A percentile compares a stretch with the other conserved stretches of the same genome.
Evolutionary conservation across 2,113 vertebrate species (phyloP).

Genomic region (Neolamprologus brichardi): DNA sequence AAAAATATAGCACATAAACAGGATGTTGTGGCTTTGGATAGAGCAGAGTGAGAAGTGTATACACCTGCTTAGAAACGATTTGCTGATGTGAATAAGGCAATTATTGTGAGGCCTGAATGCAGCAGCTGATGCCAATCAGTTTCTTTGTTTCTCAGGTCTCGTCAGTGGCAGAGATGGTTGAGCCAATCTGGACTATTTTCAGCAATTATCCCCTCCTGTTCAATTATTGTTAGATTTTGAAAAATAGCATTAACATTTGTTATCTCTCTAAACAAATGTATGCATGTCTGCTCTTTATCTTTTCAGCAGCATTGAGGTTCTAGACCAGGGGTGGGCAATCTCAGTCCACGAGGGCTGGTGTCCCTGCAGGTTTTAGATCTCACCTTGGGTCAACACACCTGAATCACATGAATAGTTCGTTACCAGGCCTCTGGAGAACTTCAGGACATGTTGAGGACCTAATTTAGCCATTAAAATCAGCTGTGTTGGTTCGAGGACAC

Average conservation of each 20-base stretch:
- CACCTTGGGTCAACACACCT: too few relatives aligned
- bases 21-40: not conserved
- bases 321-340: too few relatives aligned
- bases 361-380: too few relatives aligned
- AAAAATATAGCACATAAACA: not conserved
- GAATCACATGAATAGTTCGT: too few relatives aligned
- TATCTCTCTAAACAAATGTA: not conserved
- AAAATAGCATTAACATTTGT: not conserved
- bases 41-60: not conserved
- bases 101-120: not conserved
- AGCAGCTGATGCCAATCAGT: not conserved
- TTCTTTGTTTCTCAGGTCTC: not conserved
- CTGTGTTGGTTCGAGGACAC: too few relatives aligned
- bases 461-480: too few relatives aligned
- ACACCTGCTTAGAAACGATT: not conserved
- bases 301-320: not conserved
- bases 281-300: not conserved
- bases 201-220: not conserved
- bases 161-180: not conserved
- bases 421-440: too few relatives aligned
- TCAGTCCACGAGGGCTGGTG: too few relatives aligned
- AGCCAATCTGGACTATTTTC: not conserved
- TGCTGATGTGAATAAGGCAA: not conserved
- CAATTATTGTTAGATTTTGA: not conserved
- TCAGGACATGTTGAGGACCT: too few relatives aligned